Conservation (phyloP, 2,888 invertebrate genomes). For the Achlya flavicornis region DNA sequence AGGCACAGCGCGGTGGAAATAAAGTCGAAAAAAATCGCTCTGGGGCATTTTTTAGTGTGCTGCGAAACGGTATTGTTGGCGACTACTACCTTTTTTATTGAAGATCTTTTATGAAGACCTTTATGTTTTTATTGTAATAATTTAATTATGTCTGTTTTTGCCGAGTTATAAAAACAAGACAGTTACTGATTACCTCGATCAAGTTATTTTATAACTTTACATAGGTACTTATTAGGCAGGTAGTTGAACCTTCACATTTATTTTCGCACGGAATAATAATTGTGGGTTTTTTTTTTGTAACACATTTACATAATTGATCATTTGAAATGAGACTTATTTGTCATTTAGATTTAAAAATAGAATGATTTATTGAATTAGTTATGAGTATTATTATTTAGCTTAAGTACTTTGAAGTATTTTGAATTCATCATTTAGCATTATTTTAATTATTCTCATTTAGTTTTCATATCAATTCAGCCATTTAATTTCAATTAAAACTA, state of each 20-base stretch:
- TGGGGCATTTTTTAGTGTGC: constrained; percentile 62
- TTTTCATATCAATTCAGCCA: too few relatives aligned
- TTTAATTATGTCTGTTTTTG: constrained; percentile 1
- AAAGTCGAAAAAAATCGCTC: constrained; percentile 65
- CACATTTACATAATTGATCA: too few relatives aligned
- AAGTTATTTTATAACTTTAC: constrained; percentile 11
- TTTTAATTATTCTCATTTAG: too few relatives aligned
- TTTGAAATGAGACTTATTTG: too few relatives aligned
- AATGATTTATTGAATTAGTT: too few relatives aligned
- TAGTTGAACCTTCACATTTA: neutral
- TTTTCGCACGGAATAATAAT: neutral
- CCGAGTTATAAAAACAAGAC: neutral
- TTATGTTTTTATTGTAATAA: neutral
- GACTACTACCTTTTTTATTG: neutral
- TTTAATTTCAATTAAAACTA: too few relatives aligned
- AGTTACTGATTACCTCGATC: constrained; percentile 5
- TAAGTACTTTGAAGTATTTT: too few relatives aligned
- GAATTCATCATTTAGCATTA: too few relatives aligned
- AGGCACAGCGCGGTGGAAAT: constrained; percentile 73
- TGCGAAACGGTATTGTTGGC: constrained; percentile 24
- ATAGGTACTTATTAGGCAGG: neutral
- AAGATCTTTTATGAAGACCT: constrained; percentile 13
- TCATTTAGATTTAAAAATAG: too few relatives aligned
- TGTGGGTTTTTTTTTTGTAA: neutral
- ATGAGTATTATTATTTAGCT: too few relatives aligned